Conservation (phyloP, 1,140 invertebrate genomes). For the Euwallacea similis region DNA sequence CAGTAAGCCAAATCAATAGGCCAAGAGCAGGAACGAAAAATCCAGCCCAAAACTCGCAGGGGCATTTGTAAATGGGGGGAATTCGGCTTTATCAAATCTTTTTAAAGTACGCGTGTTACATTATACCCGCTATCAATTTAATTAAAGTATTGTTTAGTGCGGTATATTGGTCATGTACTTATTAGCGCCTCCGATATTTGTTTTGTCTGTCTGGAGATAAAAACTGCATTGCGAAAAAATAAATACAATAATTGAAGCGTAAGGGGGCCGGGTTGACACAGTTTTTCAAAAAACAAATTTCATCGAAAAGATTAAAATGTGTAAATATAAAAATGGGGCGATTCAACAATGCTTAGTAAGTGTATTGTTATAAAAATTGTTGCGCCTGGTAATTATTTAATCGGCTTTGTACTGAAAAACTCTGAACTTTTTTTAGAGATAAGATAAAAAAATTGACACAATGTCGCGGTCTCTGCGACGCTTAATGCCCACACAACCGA, state of each 20-base stretch:
- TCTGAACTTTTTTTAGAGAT: slow-evolving; percentile 6
- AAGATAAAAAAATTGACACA: not conserved
- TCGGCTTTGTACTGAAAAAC: slow-evolving; percentile 5
- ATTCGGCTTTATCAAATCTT: slow-evolving; percentile 34
- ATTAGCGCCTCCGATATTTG: slow-evolving; percentile 28
- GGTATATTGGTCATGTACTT: slow-evolving; percentile 6
- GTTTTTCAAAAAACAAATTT: slow-evolving; percentile 28
- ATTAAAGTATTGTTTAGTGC: slow-evolving; percentile 25
- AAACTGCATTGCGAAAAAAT: slow-evolving; percentile 37
- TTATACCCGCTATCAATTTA: slow-evolving; percentile 16
- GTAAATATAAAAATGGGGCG: slow-evolving; percentile 23
- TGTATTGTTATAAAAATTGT: slow-evolving; percentile 6
- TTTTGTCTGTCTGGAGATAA: slow-evolving; percentile 41
- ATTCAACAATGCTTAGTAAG: slow-evolving; percentile 6
- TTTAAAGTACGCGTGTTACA: slow-evolving; percentile 1
- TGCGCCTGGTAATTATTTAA: slow-evolving; percentile 8
- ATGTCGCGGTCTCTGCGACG: not conserved
- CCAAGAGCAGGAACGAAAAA: slow-evolving; percentile 19
- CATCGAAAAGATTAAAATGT: slow-evolving; percentile 9
- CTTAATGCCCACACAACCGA: no score
- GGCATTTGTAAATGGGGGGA: slow-evolving; percentile 21
- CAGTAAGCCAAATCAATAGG: slow-evolving; percentile 42
- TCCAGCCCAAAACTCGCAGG: slow-evolving; percentile 29
- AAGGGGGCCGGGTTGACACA: slow-evolving; percentile 29
- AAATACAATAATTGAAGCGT: slow-evolving; percentile 21